These are phyloP conservation scores for Thelohanellus kitauei DNA, from an alignment of 30 jellyfish, hydroid and myxozoan genomes.

Conservation along the genomic window DNA sequence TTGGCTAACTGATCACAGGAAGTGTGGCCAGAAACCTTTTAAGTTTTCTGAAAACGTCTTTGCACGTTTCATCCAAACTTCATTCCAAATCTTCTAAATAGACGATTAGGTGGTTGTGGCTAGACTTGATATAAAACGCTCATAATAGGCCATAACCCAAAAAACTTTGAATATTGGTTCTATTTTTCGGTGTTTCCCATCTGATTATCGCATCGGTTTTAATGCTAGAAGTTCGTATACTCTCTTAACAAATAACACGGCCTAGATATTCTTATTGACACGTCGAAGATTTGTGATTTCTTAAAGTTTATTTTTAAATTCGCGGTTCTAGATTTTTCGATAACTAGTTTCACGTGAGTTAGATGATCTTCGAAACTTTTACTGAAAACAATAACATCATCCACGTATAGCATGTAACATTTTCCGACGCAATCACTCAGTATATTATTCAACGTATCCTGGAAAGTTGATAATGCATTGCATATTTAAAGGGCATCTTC, in stretches of 20 bases:
- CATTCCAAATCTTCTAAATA: neutral
- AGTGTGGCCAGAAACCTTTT: conserved; percentile 5
- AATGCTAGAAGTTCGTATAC: conserved; percentile 7
- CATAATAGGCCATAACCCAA: conserved; percentile 14
- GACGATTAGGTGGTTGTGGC: conserved; percentile 1
- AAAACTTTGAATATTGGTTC: too few species aligned
- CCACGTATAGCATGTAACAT: conserved; percentile 13
- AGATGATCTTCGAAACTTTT: conserved; percentile 4
- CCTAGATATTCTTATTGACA: conserved; percentile 4
- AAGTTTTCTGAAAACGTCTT: neutral
- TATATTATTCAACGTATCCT: too few species aligned
- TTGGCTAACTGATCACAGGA: conserved; percentile 13
- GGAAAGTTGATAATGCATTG: too few species aligned
- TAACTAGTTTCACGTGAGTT: conserved; percentile 3
- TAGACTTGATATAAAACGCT: neutral
- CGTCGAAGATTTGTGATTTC: conserved; percentile 9
- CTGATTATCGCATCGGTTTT: conserved; percentile 13
- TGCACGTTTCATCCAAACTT: conserved; percentile 4
- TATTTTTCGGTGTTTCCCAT: too few species aligned
- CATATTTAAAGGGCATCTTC: too few species aligned
- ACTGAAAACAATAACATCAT: conserved; percentile 12
- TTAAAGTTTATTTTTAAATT: conserved; percentile 7
- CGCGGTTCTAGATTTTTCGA: conserved; percentile 4
- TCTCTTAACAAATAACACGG: conserved; percentile 1
- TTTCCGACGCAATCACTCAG: conserved; percentile 11